Evolutionary conservation across 1,140 invertebrate genomes (phyloP).

Genomic region (Drosophila simulans): DNA sequence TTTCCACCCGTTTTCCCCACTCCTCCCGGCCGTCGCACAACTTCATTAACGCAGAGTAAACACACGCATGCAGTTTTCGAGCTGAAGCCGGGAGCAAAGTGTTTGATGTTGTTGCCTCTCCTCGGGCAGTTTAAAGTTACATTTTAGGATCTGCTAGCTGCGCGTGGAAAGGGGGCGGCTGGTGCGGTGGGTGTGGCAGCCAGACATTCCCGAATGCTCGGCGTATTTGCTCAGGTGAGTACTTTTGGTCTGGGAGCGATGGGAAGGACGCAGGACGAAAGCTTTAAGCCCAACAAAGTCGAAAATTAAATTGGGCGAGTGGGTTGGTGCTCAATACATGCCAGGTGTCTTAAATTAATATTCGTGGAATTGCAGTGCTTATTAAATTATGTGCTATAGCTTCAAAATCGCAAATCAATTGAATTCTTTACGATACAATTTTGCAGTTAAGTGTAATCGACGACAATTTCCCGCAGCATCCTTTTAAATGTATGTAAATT

Average conservation of each 20-base stretch:
- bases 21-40: constrained; percentile 46
- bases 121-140: constrained; percentile 77
- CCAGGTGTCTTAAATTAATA: too few species aligned
- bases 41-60: constrained; percentile 83
- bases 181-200: background rate
- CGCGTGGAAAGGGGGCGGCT: background rate
- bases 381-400: too few species aligned
- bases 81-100: constrained; percentile 68
- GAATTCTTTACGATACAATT: background rate
- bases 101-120: constrained; percentile 71
- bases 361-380: too few species aligned
- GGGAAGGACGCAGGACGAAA: background rate
- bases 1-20: background rate
- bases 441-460: constrained; percentile 2
- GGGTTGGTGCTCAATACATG: background rate
- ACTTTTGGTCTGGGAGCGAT: constrained; percentile 31
- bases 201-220: constrained; percentile 37
- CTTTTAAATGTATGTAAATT: constrained; percentile 69
- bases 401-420: background rate
- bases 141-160: constrained; percentile 51
- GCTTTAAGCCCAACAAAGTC: constrained; percentile 49
- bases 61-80: constrained; percentile 78
- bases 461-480: constrained; percentile 5
- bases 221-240: constrained; percentile 53
- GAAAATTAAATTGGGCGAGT: constrained; percentile 50